A percentile compares a stretch with the other conserved stretches of the same genome.
Evolutionary conservation across 2,113 vertebrate genomes (phyloP).

Genomic region (Myotis davidii): DNA sequence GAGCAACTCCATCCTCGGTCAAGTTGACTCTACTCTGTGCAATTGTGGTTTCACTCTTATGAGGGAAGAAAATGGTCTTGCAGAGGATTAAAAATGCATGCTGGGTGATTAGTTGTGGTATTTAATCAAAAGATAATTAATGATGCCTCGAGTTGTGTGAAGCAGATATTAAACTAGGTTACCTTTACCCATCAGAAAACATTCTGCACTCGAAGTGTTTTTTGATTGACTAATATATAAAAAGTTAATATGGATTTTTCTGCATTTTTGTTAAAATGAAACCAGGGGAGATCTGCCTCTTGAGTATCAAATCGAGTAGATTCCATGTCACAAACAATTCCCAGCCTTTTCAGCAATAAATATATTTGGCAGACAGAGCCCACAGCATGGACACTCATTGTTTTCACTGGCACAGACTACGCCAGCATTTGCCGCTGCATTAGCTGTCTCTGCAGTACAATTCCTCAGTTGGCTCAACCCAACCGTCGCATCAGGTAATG

Average conservation of each 20-base stretch:
- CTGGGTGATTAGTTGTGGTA: neutral
- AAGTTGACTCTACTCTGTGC: neutral
- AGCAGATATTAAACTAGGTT: conserved; percentile 51
- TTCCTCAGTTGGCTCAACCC: neutral
- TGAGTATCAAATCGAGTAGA: neutral
- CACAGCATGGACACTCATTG: neutral
- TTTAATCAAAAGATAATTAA: conserved; percentile 56
- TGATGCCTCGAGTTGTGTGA: conserved; percentile 20
- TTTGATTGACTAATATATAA: neutral
- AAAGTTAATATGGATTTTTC: neutral
- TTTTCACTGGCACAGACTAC: neutral
- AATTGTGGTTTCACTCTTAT: neutral
- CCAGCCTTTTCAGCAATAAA: neutral
- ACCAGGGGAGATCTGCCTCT: neutral
- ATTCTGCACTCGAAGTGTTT: neutral
- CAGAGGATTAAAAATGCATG: neutral
- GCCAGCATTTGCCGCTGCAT: neutral
- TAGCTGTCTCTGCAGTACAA: neutral
- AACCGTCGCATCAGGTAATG: fast-evolving
- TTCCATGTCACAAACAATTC: neutral
- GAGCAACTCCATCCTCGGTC: neutral
- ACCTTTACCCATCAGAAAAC: conserved; percentile 4
- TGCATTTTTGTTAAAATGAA: neutral
- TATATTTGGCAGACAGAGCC: neutral
- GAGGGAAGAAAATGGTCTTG: neutral